phyloP scores from a whole-genome alignment of 1,140 invertebrate species.

The Bombyx mandarina region DNA sequence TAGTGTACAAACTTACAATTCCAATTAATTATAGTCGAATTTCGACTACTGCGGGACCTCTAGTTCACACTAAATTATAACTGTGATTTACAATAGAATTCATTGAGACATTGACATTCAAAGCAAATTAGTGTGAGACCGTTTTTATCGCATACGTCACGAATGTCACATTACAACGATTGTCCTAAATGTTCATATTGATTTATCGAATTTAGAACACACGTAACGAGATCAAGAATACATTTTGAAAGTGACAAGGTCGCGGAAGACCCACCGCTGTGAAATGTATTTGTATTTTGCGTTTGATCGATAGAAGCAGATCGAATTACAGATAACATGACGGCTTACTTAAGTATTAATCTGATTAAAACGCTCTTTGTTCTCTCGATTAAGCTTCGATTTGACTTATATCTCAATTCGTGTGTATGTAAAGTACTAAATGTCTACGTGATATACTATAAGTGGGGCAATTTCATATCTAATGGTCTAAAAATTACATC shows the following conservation, averaged over 20 bases:
- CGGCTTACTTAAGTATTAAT: conserved; percentile 9
- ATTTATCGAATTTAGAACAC: no score
- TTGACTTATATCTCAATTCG: conserved; percentile 1
- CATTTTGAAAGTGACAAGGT: conserved; percentile 17
- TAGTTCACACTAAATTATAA: conserved; percentile 1
- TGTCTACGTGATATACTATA: conserved; percentile 3
- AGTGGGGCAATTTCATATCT: neutral
- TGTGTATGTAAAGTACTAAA: conserved; percentile 13
- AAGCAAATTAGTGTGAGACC: no score
- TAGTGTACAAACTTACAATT: no score
- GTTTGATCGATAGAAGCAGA: no score
- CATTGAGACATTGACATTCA: no score
- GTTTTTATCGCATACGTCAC: no score
- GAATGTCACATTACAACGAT: no score
- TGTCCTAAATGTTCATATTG: no score
- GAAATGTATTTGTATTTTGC: conserved; percentile 2
- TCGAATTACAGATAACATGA: no score
- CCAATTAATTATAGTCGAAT: no score
- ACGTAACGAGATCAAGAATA: neutral
- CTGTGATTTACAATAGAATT: neutral
- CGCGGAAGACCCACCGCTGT: conserved; percentile 17
- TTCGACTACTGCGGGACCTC: no score
- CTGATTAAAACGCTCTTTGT: conserved; percentile 20
- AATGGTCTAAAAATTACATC: conserved; percentile 4
- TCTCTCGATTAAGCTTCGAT: conserved; percentile 13